Evolutionary conservation across 2,888 invertebrate species (phyloP).

Genomic region (Drosophila algonquin): DNA sequence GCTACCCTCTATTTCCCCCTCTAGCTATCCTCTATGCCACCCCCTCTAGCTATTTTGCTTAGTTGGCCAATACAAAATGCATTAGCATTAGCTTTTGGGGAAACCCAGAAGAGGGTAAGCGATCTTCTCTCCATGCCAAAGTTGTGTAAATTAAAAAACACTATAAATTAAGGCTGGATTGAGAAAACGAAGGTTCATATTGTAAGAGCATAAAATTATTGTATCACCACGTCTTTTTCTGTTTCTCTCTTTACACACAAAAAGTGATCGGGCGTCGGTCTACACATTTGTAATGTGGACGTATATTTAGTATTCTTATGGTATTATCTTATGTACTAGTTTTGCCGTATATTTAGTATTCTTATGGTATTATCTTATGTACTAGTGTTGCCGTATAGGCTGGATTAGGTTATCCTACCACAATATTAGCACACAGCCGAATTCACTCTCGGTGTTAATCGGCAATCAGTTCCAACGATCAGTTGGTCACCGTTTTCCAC

Average conservation of each 20-base stretch:
- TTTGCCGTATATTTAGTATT: too few relatives aligned
- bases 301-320: too few relatives aligned
- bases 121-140: slow-evolving; percentile 9
- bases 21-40: neutral
- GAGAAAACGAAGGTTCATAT: neutral
- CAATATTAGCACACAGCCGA: neutral
- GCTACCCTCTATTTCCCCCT: too few relatives aligned
- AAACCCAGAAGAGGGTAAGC: neutral
- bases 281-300: too few relatives aligned
- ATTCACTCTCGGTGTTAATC: neutral
- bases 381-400: too few relatives aligned
- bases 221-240: too few relatives aligned
- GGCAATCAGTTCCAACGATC: neutral
- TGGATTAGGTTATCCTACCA: too few relatives aligned
- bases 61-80: slow-evolving; percentile 64
- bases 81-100: slow-evolving; percentile 58
- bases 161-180: slow-evolving; percentile 18
- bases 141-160: slow-evolving; percentile 60
- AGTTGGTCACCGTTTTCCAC: neutral
- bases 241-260: too few relatives aligned
- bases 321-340: too few relatives aligned
- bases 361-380: too few relatives aligned
- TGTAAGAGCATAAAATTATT: too few relatives aligned
- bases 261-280: too few relatives aligned
- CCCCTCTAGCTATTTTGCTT: neutral